These are phyloP conservation scores for Gnathonemus longibarbis DNA, from an alignment of 2,113 vertebrate genomes.

Conservation along the genomic window DNA sequence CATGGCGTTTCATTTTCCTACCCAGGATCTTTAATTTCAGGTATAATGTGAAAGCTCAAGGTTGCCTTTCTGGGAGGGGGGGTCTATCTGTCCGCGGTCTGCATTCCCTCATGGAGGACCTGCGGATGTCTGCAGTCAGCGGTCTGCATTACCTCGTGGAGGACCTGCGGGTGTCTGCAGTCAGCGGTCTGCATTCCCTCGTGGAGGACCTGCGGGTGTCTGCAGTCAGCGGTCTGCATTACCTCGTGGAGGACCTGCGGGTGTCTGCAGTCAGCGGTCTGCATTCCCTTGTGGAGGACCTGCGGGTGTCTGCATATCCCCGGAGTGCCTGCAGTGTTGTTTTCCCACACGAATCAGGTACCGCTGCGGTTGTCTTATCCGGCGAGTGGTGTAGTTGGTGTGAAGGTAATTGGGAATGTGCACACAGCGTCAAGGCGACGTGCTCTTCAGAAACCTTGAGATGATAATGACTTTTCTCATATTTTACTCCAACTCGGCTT, in stretches of 20 bases:
- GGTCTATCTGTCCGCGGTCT: constrained; percentile 30
- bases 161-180: neutral
- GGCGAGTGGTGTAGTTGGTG: neutral
- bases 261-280: constrained; percentile 29
- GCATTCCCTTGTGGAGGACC: neutral
- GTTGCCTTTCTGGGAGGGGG: constrained; percentile 35
- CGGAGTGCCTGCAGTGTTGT: neutral
- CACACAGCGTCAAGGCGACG: neutral
- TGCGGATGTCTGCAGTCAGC: neutral
- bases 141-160: neutral
- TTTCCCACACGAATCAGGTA: neutral
- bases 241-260: too few species aligned
- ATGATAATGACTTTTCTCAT: neutral
- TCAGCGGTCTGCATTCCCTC: too few species aligned
- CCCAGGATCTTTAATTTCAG: constrained; percentile 36
- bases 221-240: too few species aligned
- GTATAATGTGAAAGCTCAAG: constrained; percentile 35
- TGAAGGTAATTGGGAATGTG: neutral
- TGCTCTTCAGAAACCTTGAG: neutral
- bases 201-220: too few species aligned
- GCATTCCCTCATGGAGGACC: neutral
- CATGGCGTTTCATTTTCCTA: neutral
- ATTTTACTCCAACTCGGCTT: neutral
- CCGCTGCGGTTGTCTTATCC: neutral
- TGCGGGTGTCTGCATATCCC: neutral